Evolutionary conservation across 2,113 vertebrate genomes (phyloP).

Genomic region (Tenrec ecaudatus): DNA sequence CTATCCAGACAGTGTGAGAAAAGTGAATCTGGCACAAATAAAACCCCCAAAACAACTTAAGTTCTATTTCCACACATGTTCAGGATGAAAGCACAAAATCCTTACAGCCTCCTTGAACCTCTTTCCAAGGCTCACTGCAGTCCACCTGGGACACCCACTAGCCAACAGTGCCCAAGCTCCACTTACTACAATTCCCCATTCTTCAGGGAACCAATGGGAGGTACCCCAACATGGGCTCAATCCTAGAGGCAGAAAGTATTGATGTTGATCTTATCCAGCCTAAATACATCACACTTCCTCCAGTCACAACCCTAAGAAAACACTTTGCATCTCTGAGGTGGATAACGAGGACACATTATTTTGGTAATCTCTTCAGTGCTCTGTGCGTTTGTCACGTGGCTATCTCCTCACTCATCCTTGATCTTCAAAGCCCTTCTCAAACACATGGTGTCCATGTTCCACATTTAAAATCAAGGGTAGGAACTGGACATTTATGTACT

Average conservation of each 20-base stretch:
- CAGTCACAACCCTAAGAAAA: not conserved
- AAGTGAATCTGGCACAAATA: constrained; percentile 11
- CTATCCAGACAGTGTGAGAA: not conserved
- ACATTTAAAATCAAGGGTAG: constrained; percentile 8
- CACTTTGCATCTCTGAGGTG: constrained; percentile 7
- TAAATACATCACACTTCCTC: not conserved
- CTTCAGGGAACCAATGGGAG: constrained; percentile 21
- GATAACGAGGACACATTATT: not conserved
- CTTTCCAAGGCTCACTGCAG: not conserved
- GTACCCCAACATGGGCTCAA: not conserved
- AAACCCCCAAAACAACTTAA: not conserved
- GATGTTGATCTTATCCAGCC: constrained; percentile 14
- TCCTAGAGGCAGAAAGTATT: constrained; percentile 5
- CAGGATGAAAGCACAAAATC: constrained; percentile 28
- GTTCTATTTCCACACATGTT: constrained; percentile 3
- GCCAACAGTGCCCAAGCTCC: not conserved
- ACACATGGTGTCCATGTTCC: not conserved
- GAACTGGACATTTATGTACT: not conserved
- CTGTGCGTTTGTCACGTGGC: not conserved
- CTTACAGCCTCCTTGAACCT: not conserved
- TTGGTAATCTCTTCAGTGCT: not conserved
- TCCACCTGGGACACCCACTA: not conserved
- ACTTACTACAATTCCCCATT: constrained; percentile 18
- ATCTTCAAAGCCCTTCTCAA: constrained; percentile 40
- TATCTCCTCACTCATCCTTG: not conserved